Evolutionary conservation across 2,113 vertebrate genomes (phyloP), one percentile per base, ranked within the genome.

Genomic region (Triplophysa rosa): DNA sequence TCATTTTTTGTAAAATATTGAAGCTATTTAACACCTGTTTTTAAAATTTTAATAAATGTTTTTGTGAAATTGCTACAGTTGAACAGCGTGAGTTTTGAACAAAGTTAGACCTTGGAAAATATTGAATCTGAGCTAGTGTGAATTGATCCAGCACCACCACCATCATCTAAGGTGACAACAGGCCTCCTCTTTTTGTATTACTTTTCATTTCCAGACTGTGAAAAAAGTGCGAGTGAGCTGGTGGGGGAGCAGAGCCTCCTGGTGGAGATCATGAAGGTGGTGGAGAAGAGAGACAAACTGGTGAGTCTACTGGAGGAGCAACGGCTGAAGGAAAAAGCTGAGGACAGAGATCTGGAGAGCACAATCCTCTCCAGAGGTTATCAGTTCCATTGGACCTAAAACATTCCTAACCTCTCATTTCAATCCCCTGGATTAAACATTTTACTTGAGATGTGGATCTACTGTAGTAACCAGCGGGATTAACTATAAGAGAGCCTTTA

Each of bases 241-340:
- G 90, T 84, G 0, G 92, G 95, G 84, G 94, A 96, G 76, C 87
- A 92, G 83, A 89, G 87, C 86, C 92, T 96, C 82, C 89, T 98
- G 85, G 77, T 84, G 0, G 89, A 95, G 88, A 94, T 97, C 89
- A 94, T 97, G 94, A 94, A 90, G 89, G 94, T 94, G 33, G 93
- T 96, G 80, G 94, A 97, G 90, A 92, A 92, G 77, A 90, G 95
- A 42, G 93, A 98, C 87, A 92, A 73, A 72, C 88, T 98, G 0
- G 92, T 97, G 0, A 88, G 90, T 5, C 78, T 91, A n/a, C 91
- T 97, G 77, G 95, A 97, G 80, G 93, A 97, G 80, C 95, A 96
- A 84, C 91, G 95, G 52, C 68, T 95, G 77, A 92, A 88, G 84
- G 95, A 98, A 85, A 90, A 88, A 86, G 93, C 92, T 0, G 95